A percentile compares a stretch with the other conserved stretches of the same genome.
These are phyloP conservation scores for Pitta sordida DNA, from an alignment of 2,113 vertebrate species.

Conservation along the genomic window DNA sequence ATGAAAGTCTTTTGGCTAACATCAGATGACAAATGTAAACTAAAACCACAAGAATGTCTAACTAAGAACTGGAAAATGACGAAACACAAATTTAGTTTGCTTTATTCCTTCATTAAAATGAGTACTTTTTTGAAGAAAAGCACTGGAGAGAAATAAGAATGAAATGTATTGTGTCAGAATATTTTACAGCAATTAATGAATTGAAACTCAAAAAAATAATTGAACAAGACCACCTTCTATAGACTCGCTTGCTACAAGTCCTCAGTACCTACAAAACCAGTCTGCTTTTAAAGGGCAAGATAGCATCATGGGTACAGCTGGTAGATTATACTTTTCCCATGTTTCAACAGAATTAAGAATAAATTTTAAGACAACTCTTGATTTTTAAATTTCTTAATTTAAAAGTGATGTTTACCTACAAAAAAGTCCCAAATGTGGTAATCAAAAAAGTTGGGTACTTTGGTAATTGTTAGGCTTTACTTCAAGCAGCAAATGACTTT, in stretches of 20 bases:
- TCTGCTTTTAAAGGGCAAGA: not conserved
- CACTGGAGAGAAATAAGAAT: not conserved
- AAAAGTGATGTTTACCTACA: not conserved
- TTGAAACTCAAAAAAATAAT: not conserved
- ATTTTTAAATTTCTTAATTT: not conserved
- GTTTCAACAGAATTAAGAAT: not conserved
- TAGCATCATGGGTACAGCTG: not conserved
- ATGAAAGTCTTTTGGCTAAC: not conserved
- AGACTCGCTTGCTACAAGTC: not conserved
- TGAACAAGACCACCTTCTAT: not conserved
- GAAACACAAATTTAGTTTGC: not conserved
- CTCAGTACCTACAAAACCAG: not conserved
- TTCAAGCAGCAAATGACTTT: not conserved
- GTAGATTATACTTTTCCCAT: not conserved
- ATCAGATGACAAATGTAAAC: not conserved
- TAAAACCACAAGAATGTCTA: not conserved
- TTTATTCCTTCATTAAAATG: not conserved
- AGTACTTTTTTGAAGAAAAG: not conserved
- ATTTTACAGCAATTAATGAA: not conserved
- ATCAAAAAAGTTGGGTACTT: not conserved
- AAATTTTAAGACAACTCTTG: not conserved
- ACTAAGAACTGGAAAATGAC: not conserved
- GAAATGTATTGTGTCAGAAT: not conserved
- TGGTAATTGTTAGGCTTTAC: not conserved
- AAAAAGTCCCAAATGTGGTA: not conserved